Percentiles rank a stretch among this genome's conserved stretches.
Conservation (phyloP, 1,140 invertebrate species). For the Maconellicoccus hirsutus region DNA sequence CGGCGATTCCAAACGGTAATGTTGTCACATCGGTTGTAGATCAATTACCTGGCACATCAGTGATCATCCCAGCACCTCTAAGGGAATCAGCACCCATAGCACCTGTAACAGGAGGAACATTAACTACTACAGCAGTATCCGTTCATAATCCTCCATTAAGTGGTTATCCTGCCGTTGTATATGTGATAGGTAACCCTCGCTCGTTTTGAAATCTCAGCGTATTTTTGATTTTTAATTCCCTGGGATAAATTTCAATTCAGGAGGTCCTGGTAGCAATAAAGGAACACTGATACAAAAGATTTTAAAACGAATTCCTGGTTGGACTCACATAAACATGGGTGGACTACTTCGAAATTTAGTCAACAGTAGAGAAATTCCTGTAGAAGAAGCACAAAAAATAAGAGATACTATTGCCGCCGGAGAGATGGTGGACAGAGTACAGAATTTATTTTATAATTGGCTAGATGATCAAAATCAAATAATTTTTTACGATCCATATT, state of each 20-base stretch:
- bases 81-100: too few relatives aligned
- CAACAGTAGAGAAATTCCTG: constrained; percentile 32
- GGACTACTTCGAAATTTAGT: constrained; percentile 43
- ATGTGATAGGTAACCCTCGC: constrained; percentile 23
- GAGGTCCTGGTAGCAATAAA: constrained; percentile 71
- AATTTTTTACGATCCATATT: too few relatives aligned
- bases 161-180: constrained; percentile 37
- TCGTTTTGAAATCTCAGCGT: not conserved
- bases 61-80: not conserved
- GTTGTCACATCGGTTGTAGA: not conserved
- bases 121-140: constrained; percentile 24
- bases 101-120: too few relatives aligned
- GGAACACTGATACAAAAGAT: constrained; percentile 55
- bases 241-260: too few relatives aligned
- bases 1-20: constrained; percentile 8
- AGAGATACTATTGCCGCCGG: constrained; percentile 63
- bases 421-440: constrained; percentile 60
- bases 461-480: too few relatives aligned
- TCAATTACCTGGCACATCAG: not conserved
- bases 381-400: constrained; percentile 42
- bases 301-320: constrained; percentile 49
- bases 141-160: constrained; percentile 30
- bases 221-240: too few relatives aligned
- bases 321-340: constrained; percentile 64
- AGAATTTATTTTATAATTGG: too few relatives aligned